Conservation (phyloP, 2,113 vertebrate species). For the Nesogale talazaci region DNA sequence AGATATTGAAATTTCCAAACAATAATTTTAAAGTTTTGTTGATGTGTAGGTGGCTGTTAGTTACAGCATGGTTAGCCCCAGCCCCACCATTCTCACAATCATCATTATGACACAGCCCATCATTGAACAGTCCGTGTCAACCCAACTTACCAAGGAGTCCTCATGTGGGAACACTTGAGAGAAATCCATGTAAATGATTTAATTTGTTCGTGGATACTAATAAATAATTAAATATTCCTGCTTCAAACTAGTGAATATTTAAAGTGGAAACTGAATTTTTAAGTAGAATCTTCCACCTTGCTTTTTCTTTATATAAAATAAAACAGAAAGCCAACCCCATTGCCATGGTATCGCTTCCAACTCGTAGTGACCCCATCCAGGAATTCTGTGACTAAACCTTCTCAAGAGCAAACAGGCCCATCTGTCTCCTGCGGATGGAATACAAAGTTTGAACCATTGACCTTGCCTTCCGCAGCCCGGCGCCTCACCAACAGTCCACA, state of each 20-base stretch:
- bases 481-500: not conserved
- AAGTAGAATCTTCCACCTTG: not conserved
- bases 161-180: not conserved
- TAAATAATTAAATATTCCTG: slow-evolving; percentile 8
- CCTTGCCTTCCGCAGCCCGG: too few relatives aligned
- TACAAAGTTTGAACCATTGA: too few relatives aligned
- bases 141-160: not conserved
- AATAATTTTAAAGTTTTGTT: not conserved
- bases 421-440: too few relatives aligned
- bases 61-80: not conserved
- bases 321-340: too few relatives aligned
- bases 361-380: too few relatives aligned
- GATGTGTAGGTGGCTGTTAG: not conserved
- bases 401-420: too few relatives aligned
- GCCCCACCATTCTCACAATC: not conserved
- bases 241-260: not conserved
- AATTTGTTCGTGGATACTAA: not conserved
- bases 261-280: not conserved
- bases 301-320: not conserved
- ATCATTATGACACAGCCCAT: not conserved
- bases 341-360: too few relatives aligned
- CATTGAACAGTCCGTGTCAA: not conserved
- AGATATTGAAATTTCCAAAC: not conserved
- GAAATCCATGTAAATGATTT: not conserved
- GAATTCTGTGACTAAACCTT: too few relatives aligned